Percentiles rank a stretch among this genome's conserved stretches.
Evolutionary conservation across 1,140 invertebrate genomes (phyloP).

Genomic region (Acromyrmex echinatior): DNA sequence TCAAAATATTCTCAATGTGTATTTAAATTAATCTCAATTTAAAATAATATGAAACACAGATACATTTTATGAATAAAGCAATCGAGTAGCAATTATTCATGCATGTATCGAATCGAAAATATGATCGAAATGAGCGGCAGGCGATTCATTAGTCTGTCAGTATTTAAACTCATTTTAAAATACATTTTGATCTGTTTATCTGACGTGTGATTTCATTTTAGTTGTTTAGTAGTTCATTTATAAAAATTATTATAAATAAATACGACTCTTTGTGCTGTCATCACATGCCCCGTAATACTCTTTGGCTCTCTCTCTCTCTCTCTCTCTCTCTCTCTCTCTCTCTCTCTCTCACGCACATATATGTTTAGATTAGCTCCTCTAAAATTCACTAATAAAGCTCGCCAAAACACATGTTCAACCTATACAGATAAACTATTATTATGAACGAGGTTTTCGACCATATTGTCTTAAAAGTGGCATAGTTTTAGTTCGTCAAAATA

Average conservation of each 20-base stretch:
- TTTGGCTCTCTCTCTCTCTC: not conserved
- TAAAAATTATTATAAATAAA: constrained; percentile 74
- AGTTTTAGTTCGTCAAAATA: not conserved
- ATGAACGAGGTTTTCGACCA: constrained; percentile 12
- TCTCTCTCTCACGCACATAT: not conserved
- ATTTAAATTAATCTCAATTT: not conserved
- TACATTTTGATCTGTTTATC: constrained; percentile 34
- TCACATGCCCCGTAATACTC: not conserved
- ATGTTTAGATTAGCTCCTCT: constrained; percentile 42
- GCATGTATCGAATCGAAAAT: constrained; percentile 12
- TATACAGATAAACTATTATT: constrained; percentile 47
- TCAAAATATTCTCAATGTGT: not conserved
- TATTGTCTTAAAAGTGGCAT: constrained; percentile 15
- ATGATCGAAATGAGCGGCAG: not conserved
- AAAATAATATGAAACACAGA: not conserved
- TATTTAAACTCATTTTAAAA: constrained; percentile 7
- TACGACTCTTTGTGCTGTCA: not conserved
- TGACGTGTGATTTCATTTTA: constrained; percentile 52
- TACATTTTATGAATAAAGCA: constrained; percentile 2
- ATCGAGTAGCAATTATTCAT: constrained; percentile 37
- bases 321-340: constrained; percentile 9
- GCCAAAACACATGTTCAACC: constrained; percentile 65
- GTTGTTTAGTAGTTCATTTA: constrained; percentile 71
- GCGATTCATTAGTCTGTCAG: not conserved
- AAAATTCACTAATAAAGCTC: constrained; percentile 60